Conservation (phyloP, 2,888 invertebrate genomes). For the Drosophila affinis region DNA sequence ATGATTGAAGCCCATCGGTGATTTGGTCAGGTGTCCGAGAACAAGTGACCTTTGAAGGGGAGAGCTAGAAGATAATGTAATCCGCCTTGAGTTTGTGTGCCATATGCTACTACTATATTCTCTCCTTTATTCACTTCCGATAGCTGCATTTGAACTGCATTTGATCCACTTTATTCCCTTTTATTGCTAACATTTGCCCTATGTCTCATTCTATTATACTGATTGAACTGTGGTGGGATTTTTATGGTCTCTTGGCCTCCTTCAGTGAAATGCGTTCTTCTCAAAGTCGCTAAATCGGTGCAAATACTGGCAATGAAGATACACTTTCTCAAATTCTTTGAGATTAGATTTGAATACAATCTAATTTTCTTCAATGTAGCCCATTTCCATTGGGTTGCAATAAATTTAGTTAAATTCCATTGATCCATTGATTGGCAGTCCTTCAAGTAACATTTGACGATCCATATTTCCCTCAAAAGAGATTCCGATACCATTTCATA, state of each 20-base stretch:
- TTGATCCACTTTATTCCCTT: background rate
- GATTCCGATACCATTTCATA: background rate
- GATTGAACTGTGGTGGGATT: background rate
- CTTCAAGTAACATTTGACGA: background rate
- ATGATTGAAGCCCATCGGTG: conserved; percentile 25
- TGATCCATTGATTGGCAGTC: background rate
- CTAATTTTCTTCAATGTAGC: conserved; percentile 44
- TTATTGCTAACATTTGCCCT: background rate
- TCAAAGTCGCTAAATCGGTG: background rate
- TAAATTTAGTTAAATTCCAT: background rate
- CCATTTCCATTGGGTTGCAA: background rate
- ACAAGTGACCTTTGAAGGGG: conserved; percentile 29
- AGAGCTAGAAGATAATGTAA: background rate
- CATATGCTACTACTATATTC: background rate
- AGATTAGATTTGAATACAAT: background rate
- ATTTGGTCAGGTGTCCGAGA: conserved; percentile 16
- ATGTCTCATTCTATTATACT: background rate
- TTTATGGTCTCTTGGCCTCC: background rate
- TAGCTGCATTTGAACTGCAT: background rate
- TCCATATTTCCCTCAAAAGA: background rate
- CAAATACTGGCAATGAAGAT: too few relatives aligned
- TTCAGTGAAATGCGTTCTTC: background rate
- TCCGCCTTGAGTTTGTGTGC: background rate
- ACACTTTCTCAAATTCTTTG: too few relatives aligned
- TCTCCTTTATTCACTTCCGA: background rate